phyloP scores from a whole-genome alignment of 1,140 invertebrate genomes.

The Drosophila tristis region DNA sequence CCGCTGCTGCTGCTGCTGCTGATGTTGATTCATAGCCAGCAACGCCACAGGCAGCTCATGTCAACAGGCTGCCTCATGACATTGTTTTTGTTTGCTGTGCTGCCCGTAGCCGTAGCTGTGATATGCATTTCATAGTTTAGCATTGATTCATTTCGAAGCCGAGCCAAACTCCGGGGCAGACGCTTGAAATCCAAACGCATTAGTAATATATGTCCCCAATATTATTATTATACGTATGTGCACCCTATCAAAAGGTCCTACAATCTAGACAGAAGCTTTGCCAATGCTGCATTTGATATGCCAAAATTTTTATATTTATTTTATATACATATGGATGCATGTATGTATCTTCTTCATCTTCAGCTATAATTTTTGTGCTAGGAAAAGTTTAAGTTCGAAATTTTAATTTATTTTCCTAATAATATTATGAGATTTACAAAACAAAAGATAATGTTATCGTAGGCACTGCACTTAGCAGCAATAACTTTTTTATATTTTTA shows the following conservation, averaged over 20 bases:
- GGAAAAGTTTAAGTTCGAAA: too few species aligned
- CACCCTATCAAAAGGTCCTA: neutral
- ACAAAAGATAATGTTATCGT: too few species aligned
- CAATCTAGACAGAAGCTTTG: neutral
- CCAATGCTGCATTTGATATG: neutral
- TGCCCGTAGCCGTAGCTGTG: slow-evolving; percentile 31
- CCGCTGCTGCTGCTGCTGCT: neutral
- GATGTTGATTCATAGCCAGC: slow-evolving; percentile 52
- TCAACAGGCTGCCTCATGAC: slow-evolving; percentile 34
- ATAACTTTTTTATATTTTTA: neutral
- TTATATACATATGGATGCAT: too few species aligned
- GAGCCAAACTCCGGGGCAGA: slow-evolving; percentile 21
- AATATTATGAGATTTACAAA: too few species aligned
- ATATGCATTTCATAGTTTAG: slow-evolving; percentile 60
- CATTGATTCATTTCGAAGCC: slow-evolving; percentile 55
- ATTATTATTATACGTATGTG: slow-evolving; percentile 12
- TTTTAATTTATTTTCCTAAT: too few species aligned
- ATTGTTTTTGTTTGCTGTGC: slow-evolving; percentile 22
- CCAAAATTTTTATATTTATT: neutral
- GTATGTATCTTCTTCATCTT: too few species aligned
- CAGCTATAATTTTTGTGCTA: too few species aligned
- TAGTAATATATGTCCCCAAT: slow-evolving; percentile 43
- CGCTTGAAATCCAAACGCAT: slow-evolving; percentile 35
- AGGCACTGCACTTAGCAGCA: too few species aligned
- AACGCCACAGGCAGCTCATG: slow-evolving; percentile 27